Conservation (phyloP, 1,140 invertebrate genomes). For the Monochamus saltuarius region DNA sequence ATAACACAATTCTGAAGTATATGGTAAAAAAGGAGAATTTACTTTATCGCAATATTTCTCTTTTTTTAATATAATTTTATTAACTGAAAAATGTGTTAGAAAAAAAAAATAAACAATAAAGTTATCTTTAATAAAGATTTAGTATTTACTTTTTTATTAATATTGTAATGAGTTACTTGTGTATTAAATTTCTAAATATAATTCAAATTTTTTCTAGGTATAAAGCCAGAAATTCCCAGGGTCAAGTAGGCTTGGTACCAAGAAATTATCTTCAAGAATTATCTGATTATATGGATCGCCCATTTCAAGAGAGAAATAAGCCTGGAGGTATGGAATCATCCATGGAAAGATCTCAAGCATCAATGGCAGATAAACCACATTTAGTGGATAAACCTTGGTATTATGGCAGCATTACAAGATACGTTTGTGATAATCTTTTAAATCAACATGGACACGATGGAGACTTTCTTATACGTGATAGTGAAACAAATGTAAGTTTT, state of each 20-base stretch:
- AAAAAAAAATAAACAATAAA: too few species aligned
- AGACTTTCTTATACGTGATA: conserved; percentile 97
- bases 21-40: too few species aligned
- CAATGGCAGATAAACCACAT: conserved; percentile 63
- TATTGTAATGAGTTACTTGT: too few species aligned
- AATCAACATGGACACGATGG: conserved; percentile 94
- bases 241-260: conserved; percentile 90
- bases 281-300: conserved; percentile 82
- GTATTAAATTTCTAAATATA: too few species aligned
- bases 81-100: too few species aligned
- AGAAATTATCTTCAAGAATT: conserved; percentile 94
- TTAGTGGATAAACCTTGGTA: conserved; percentile 90
- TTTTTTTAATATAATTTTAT: too few species aligned
- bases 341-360: conserved; percentile 50
- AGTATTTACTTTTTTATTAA: too few species aligned
- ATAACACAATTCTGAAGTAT: too few species aligned
- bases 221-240: conserved; percentile 89
- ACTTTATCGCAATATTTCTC: too few species aligned
- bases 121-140: too few species aligned
- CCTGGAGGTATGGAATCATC: conserved; percentile 55
- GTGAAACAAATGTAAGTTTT: conserved; percentile 98
- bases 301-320: conserved; percentile 65
- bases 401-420: conserved; percentile 91
- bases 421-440: conserved; percentile 92
- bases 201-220: conserved; percentile 70